phyloP scores from a whole-genome alignment of 2,797 vertebrate genomes.

The Gymnoscopelus braueri region DNA sequence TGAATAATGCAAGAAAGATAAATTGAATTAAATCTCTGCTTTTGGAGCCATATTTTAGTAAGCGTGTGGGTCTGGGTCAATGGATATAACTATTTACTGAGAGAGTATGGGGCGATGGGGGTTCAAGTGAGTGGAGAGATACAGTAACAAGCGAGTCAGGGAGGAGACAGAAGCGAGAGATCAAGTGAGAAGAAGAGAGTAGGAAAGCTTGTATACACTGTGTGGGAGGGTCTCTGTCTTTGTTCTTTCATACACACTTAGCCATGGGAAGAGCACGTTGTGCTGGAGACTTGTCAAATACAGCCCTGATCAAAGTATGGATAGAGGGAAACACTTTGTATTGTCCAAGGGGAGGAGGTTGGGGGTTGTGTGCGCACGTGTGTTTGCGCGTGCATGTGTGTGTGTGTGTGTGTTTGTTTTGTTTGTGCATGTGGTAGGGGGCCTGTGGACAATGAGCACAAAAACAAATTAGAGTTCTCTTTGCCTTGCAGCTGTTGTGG shows the following conservation, averaged over 20 bases:
- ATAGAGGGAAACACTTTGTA: slow-evolving; percentile 47
- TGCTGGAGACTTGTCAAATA: slow-evolving; percentile 29
- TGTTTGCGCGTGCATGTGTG: slow-evolving; percentile 18
- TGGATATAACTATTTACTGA: slow-evolving; percentile 42
- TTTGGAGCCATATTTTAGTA: slow-evolving; percentile 51
- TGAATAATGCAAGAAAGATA: slow-evolving; percentile 67
- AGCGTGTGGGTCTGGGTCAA: slow-evolving; percentile 49
- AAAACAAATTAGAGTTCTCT: slow-evolving; percentile 62
- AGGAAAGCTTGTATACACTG: no score
- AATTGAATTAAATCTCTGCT: slow-evolving; percentile 59
- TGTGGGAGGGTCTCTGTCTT: no score
- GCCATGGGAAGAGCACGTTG: slow-evolving; percentile 24
- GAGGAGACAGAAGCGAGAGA: neutral
- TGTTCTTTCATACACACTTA: no score
- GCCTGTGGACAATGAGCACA: slow-evolving; percentile 23
- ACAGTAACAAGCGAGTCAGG: neutral
- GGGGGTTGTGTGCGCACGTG: neutral
- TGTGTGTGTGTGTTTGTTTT: slow-evolving; percentile 26
- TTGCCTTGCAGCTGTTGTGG: slow-evolving; percentile 61
- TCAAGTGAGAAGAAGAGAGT: no score
- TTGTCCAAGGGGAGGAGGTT: slow-evolving; percentile 30
- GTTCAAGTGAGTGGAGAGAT: neutral
- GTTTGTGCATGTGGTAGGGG: slow-evolving; percentile 21
- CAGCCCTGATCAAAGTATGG: slow-evolving; percentile 36
- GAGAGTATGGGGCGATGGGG: slow-evolving; percentile 8